A percentile compares a stretch with the other conserved stretches of the same genome.
phyloP scores from a whole-genome alignment of 2,797 vertebrate genomes.

The Chelon labrosus region DNA sequence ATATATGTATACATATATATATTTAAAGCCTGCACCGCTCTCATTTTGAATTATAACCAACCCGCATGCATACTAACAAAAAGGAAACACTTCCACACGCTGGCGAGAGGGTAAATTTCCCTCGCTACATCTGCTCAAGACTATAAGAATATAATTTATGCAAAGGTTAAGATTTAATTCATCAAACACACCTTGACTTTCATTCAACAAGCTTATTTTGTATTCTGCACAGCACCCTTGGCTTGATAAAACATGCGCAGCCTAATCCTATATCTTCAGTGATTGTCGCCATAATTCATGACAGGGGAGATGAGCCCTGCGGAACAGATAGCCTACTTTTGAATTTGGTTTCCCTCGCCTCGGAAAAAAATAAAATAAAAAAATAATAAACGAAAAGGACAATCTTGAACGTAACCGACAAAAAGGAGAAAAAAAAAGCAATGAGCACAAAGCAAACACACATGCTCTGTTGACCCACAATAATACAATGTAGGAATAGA shows the following conservation, averaged over 20 bases:
- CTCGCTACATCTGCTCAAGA: constrained; percentile 40
- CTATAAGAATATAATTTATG: constrained; percentile 49
- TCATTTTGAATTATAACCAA: constrained; percentile 30
- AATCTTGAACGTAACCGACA: constrained; percentile 41
- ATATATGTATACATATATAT: background rate
- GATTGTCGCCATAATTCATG: constrained; percentile 70
- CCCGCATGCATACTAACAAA: constrained; percentile 29
- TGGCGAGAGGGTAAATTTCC: constrained; percentile 1
- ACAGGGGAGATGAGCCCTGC: constrained; percentile 54
- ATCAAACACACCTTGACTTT: constrained; percentile 61
- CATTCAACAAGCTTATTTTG: constrained; percentile 59
- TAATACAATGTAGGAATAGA: constrained; percentile 65
- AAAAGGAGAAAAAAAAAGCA: constrained; percentile 7
- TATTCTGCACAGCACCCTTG: constrained; percentile 54
- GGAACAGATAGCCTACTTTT: constrained; percentile 60
- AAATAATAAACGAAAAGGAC: constrained; percentile 16
- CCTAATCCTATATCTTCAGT: constrained; percentile 66
- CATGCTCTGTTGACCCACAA: constrained; percentile 74
- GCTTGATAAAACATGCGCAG: constrained; percentile 65
- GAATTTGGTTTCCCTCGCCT: constrained; percentile 50
- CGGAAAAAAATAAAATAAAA: constrained; percentile 50
- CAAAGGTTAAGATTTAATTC: constrained; percentile 59
- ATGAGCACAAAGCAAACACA: constrained; percentile 67
- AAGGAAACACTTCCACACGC: constrained; percentile 1
- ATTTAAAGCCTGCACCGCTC: constrained; percentile 6